Conservation (phyloP, 2,113 vertebrate genomes). For the Lethenteron reissneri region DNA sequence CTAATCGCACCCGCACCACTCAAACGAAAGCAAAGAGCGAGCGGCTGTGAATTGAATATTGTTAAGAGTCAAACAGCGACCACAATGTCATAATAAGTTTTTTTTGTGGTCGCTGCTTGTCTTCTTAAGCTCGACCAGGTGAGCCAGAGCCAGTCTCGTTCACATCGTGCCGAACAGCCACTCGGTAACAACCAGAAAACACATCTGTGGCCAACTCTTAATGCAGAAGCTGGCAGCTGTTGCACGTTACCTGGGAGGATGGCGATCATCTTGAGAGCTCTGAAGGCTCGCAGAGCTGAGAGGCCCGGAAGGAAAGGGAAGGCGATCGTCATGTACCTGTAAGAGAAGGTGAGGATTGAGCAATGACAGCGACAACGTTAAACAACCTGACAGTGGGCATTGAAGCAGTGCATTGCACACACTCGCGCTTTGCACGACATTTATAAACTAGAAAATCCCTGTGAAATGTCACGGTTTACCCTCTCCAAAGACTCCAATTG, state of each 20-base stretch:
- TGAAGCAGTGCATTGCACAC: slow-evolving; percentile 1
- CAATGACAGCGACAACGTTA: too few species aligned
- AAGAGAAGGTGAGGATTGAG: slow-evolving; percentile 5
- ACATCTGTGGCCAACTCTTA: neutral
- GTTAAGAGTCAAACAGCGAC: neutral
- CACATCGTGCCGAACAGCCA: too few species aligned
- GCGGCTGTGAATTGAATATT: too few species aligned
- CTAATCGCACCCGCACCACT: neutral
- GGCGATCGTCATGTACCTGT: slow-evolving; percentile 9
- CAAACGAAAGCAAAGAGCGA: neutral
- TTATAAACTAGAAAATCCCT: neutral
- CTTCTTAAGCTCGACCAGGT: neutral
- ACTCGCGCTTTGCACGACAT: neutral
- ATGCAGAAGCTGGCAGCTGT: neutral
- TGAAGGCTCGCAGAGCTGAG: slow-evolving; percentile 10
- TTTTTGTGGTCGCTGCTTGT: neutral
- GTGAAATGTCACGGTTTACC: neutral
- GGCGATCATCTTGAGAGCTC: slow-evolving; percentile 11
- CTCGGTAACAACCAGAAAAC: neutral
- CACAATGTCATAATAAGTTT: neutral
- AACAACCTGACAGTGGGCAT: neutral
- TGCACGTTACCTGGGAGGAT: slow-evolving; percentile 9
- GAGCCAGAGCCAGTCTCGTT: neutral
- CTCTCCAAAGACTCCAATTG: too few species aligned
- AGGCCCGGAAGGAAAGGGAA: slow-evolving; percentile 10